phyloP scores from a whole-genome alignment of 2,797 vertebrate species.

The Poeciliopsis infans region DNA sequence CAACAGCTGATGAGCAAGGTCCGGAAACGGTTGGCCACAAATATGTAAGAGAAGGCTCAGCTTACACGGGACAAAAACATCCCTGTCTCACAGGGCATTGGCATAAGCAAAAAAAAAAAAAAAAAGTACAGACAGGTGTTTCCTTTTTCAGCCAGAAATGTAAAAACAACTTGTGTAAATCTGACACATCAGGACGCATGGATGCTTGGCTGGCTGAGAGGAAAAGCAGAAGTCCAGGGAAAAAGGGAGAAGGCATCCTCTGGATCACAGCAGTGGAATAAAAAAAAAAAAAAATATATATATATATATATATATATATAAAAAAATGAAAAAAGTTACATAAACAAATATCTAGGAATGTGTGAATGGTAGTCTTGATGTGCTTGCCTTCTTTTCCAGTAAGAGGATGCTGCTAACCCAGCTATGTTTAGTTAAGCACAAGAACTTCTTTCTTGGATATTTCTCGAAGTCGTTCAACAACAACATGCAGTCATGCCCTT shows the following conservation, averaged over 20 bases:
- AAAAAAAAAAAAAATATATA: conserved; percentile 41
- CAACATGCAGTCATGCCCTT: conserved; percentile 50
- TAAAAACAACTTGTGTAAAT: conserved; percentile 41
- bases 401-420: conserved; percentile 60
- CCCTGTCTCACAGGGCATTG: conserved; percentile 31
- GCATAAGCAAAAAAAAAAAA: conserved; percentile 16
- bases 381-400: conserved; percentile 59
- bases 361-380: conserved; percentile 71
- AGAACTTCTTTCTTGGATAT: conserved; percentile 59
- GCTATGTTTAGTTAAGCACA: conserved; percentile 67
- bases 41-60: conserved; percentile 43
- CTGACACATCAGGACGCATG: conserved; percentile 31
- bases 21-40: conserved; percentile 46
- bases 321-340: conserved; percentile 45
- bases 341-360: conserved; percentile 64
- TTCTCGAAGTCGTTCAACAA: conserved; percentile 48
- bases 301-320: too few relatives aligned
- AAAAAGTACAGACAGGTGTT: conserved; percentile 30
- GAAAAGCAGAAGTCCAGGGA: conserved; percentile 43
- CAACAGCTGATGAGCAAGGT: conserved; percentile 31
- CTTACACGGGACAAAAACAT: conserved; percentile 44
- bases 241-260: conserved; percentile 42
- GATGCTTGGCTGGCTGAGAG: conserved; percentile 21
- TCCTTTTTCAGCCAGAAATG: conserved; percentile 35
- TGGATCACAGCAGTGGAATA: conserved; percentile 46